phyloP scores from a whole-genome alignment of 2,113 vertebrate genomes.

The Lamprotornis superbus region DNA sequence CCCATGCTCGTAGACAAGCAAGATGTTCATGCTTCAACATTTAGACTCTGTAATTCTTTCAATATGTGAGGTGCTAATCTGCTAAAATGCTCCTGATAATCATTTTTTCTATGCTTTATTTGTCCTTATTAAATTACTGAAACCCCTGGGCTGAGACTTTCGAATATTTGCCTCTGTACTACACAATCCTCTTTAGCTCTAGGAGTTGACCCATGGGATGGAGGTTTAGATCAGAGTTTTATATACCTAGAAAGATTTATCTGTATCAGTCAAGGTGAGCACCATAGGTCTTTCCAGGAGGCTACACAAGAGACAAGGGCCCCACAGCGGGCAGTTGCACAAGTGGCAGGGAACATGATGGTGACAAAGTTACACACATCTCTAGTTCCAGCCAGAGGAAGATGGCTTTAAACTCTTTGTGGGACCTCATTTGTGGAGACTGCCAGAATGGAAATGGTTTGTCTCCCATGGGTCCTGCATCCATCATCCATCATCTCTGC shows the following conservation, averaged over 20 bases:
- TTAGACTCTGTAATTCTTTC: constrained; percentile 23
- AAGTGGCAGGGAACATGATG: not conserved
- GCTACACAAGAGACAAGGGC: not conserved
- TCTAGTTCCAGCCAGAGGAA: not conserved
- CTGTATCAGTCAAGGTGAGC: not conserved
- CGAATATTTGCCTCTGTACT: not conserved
- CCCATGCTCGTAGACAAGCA: constrained; percentile 13
- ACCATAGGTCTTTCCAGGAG: not conserved
- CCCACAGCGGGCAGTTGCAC: rapidly evolving
- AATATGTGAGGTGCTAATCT: constrained; percentile 32
- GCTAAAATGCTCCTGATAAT: constrained; percentile 14
- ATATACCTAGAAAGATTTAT: not conserved
- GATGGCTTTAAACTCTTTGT: not conserved
- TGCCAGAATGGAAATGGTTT: not conserved
- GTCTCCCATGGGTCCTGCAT: not conserved
- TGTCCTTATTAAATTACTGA: constrained; percentile 15
- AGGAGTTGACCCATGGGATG: not conserved
- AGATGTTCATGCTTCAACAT: constrained; percentile 20
- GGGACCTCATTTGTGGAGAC: not conserved
- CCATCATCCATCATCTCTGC: not conserved
- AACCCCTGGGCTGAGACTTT: not conserved
- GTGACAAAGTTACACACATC: not conserved
- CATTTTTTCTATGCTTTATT: constrained; percentile 54
- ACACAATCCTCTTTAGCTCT: not conserved
- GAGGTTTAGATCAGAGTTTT: not conserved